Conservation (phyloP, 2,888 invertebrate species). For the Macaria notata region DNA sequence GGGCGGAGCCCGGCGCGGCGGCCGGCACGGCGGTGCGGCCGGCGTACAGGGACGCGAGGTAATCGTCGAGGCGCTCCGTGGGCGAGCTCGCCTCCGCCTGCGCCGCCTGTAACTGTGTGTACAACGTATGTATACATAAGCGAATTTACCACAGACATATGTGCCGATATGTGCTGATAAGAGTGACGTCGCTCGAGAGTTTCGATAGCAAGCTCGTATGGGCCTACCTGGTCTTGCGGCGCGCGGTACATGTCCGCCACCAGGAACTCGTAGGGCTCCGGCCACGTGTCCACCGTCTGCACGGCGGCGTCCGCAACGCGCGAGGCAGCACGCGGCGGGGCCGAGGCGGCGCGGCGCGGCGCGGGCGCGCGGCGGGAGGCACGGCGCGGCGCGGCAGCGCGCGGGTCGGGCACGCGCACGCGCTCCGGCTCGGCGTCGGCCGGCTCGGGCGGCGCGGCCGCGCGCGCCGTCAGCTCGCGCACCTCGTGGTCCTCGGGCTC, state of each 20-base stretch:
- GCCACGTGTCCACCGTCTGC: conserved; percentile 88
- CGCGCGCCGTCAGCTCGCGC: conserved; percentile 72
- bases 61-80: conserved; percentile 60
- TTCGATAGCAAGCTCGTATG: neutral
- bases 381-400: conserved; percentile 31
- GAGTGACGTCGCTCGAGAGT: too few species aligned
- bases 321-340: conserved; percentile 18
- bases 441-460: conserved; percentile 37
- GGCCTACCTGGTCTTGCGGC: conserved; percentile 46
- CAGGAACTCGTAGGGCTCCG: conserved; percentile 88
- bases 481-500: conserved; percentile 57
- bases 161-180: too few species aligned
- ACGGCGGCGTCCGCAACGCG: conserved; percentile 42
- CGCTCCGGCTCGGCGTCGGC: conserved; percentile 36
- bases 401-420: conserved; percentile 26
- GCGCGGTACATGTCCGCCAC: conserved; percentile 85
- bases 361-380: conserved; percentile 30
- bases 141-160: too few species aligned
- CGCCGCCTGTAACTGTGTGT: too few species aligned
- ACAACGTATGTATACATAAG: too few species aligned
- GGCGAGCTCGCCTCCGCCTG: conserved; percentile 40
- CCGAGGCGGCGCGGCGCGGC: conserved; percentile 26
- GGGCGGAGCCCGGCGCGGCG: too few species aligned
- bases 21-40: conserved; percentile 43
- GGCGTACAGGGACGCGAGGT: conserved; percentile 63